Conservation (phyloP, 2,797 vertebrate genomes). For the Hippopotamyrus pictus region DNA sequence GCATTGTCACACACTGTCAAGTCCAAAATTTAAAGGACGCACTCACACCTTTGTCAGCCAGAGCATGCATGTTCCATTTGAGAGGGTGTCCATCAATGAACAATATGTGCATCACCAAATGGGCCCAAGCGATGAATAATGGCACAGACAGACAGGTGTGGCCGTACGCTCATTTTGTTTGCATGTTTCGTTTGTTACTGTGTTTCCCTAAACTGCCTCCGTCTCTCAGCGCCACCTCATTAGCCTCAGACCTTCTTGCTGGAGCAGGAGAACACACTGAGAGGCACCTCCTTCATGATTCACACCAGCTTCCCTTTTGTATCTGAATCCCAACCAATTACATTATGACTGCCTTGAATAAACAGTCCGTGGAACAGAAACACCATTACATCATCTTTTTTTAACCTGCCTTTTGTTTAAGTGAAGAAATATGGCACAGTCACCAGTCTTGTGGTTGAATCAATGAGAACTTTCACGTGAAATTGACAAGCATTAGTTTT, state of each 20-base stretch:
- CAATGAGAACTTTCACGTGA: neutral
- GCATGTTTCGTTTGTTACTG: neutral
- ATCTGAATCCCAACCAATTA: neutral
- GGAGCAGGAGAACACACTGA: neutral
- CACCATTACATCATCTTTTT: neutral
- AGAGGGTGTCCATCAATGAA: neutral
- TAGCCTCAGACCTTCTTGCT: neutral
- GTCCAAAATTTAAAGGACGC: neutral
- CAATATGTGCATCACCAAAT: too few relatives aligned
- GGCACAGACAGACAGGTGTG: neutral
- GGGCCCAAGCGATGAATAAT: neutral
- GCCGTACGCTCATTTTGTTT: neutral
- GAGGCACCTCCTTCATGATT: neutral
- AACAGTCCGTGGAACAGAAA: neutral
- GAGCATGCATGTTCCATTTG: neutral
- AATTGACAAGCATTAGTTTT: neutral
- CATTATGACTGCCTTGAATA: neutral
- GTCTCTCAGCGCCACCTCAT: neutral
- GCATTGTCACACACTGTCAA: neutral
- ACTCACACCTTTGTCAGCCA: neutral
- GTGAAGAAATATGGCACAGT: neutral
- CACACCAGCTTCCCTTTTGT: conserved; percentile 8
- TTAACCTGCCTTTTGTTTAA: neutral
- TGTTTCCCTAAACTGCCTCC: neutral
- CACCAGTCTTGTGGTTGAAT: neutral